Evolutionary conservation across 2,797 vertebrate genomes (phyloP), one percentile per base, ranked within the genome.

Genomic region (Argya squamiceps): DNA sequence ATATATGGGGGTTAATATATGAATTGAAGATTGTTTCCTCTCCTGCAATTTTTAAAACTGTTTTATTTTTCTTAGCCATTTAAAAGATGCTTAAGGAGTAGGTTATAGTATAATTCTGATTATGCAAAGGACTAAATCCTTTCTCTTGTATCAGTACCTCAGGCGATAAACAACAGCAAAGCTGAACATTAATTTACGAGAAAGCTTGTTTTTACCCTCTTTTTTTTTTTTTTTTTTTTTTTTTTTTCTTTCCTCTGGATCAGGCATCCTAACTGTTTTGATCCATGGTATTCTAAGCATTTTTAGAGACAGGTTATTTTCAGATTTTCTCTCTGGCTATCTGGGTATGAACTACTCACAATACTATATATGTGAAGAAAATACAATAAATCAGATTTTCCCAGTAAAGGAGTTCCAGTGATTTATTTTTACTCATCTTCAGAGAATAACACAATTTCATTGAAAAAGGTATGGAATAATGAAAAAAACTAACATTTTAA

Each of bases 151-250:
- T 49, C 50, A 78, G 22, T 46, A 29, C 29, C 56, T 52, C 32
- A 55, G 36, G 36, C 13, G 23, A 10, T 26, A 62, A 15, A 73
- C 3, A n/a, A 11, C 5, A 1, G 24, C 13, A 84, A 68, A 89
- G 3, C 1, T 34, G 32, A 87, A 56, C 23, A 26, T 15, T 34
- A 67, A 52, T 37, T 8, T 39, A 58, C 0, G 0, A 15, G 26
- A 67, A 53, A 12, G 3, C 3, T 2, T n/a, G 15, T 32, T 22
- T 2, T 36, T 49, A 5, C 5, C 12, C 26, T 20, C 10, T 37
- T 29, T 36, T 37, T 22, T 2, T 5, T 9, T 15, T 43, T 9
- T 23, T 46, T n/a, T 5, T 18, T n/a, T 39, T 53, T 8, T 41
- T 21, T 22, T n/a, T 41, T 7, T 15, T 50, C 30, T 18, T 30